Base-by-base conservation (phyloP, 2,888 invertebrate species). In the Acronicta leporina region DNA sequence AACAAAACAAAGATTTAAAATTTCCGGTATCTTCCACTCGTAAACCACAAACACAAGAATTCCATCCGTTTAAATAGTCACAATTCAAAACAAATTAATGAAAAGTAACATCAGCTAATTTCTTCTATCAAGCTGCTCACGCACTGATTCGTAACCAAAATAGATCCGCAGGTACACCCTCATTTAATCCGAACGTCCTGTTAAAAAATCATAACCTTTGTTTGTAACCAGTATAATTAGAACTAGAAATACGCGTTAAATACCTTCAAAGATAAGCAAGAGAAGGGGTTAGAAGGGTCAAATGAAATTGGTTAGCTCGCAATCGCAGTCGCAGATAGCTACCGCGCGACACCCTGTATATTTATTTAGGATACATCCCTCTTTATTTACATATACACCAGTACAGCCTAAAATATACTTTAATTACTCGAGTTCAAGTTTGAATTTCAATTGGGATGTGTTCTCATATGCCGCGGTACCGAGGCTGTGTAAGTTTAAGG, bases 291-390 rank as follows among this genome's bases (percentile, higher is more conserved):
- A 69, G 60, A 69, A 73, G 81, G 79, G 73, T 87, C 83, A 79
- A 72, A 80, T 84, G 82, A 85, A 70, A 80, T 69, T 81, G 85
- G 89, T 68, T 75, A 75, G 62, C 67, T 80, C 76, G 82, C 81
- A 81, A 85, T 87, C 83, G 82, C 85, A 82, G 83, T 79, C 73
- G 81, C 75, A 77, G 75, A 73, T 77, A 77, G 88, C 89, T 87
- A 80, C 88, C 81, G 85, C 80, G 82, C 85, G 87, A 89, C 91
- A 89, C 87, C 85, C 87, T 82, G 89, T 89, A 85, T 91, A 89
- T 93, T 93, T 93, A 83, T 89, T 92, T 92, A 92, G 92, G 93
- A 90, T 89, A 86, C 88, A 88, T 85, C 90, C 89, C 88, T 87
- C 82, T 80, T 81, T 88, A 91, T 91, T 92, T 92, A 89, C 89